Percentiles rank a stretch among this genome's conserved stretches.
Conservation (phyloP, 2,888 invertebrate genomes). For the Amphiduros pacificus region DNA sequence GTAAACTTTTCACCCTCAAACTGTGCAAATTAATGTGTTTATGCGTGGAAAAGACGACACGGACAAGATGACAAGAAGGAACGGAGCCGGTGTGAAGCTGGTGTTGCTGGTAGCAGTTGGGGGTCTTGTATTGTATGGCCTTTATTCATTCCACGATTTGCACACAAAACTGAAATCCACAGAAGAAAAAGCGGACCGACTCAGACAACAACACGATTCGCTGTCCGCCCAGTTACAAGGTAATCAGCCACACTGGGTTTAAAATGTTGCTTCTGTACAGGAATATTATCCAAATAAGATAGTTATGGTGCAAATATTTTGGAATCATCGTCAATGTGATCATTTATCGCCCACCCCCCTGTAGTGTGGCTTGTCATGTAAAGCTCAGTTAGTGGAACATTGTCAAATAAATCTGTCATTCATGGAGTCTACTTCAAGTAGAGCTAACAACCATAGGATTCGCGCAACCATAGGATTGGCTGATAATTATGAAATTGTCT, state of each 20-base stretch:
- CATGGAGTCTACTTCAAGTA: no score
- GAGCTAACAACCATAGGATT: no score
- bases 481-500: no score
- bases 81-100: slow-evolving; percentile 10
- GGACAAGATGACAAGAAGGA: slow-evolving; percentile 13
- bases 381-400: no score
- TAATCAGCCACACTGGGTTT: slow-evolving; percentile 13
- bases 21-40: not conserved
- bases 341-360: no score
- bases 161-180: slow-evolving; percentile 41
- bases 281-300: no score
- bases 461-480: no score
- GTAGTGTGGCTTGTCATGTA: no score
- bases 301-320: no score
- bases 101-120: slow-evolving; percentile 11
- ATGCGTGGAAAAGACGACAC: not conserved
- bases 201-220: slow-evolving; percentile 43
- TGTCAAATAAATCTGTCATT: no score
- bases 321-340: no score
- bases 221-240: slow-evolving; percentile 46
- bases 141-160: slow-evolving; percentile 41
- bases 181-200: slow-evolving; percentile 40
- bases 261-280: no score
- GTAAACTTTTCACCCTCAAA: not conserved
- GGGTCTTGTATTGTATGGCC: slow-evolving; percentile 34